A percentile compares a stretch with the other conserved stretches of the same genome.
phyloP scores from a whole-genome alignment of 2,888 invertebrate genomes.

The Sinotaia quadrata region DNA sequence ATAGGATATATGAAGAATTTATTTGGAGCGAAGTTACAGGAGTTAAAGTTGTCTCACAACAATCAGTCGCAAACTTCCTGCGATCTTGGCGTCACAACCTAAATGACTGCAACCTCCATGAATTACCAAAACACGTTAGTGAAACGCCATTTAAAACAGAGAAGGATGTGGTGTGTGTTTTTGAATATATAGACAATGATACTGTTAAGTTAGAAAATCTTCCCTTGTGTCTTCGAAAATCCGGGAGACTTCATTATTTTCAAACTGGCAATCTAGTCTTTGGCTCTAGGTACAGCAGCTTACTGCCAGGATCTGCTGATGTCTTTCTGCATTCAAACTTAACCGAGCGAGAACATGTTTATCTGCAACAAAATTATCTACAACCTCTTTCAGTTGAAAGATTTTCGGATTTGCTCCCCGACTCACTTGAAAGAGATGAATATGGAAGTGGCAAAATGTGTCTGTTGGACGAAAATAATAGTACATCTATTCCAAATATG shows the following conservation, averaged over 20 bases:
- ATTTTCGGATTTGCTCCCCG: constrained; percentile 5
- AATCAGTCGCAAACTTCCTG: constrained; percentile 26
- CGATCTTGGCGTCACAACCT: constrained; percentile 10
- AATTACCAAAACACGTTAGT: constrained; percentile 1
- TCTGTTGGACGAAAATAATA: neutral
- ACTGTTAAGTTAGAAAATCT: constrained; percentile 38
- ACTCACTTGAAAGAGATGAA: neutral
- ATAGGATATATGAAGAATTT: constrained; percentile 21
- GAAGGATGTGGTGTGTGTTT: constrained; percentile 25
- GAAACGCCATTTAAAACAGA: constrained; percentile 9
- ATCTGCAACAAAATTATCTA: neutral
- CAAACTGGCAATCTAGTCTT: constrained; percentile 26
- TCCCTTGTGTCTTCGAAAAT: constrained; percentile 50
- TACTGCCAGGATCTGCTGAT: constrained; percentile 21
- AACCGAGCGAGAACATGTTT: neutral
- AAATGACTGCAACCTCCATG: constrained; percentile 33
- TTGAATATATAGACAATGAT: constrained; percentile 41
- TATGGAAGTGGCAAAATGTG: neutral
- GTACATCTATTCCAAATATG: neutral
- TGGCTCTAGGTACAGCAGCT: constrained; percentile 25
- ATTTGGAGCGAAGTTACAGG: neutral
- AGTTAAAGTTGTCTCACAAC: constrained; percentile 25
- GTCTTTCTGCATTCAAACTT: constrained; percentile 10
- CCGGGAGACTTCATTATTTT: constrained; percentile 41
- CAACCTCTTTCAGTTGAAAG: neutral